Base-by-base conservation (phyloP, 2,797 vertebrate genomes). In the Siniperca undulata region DNA sequence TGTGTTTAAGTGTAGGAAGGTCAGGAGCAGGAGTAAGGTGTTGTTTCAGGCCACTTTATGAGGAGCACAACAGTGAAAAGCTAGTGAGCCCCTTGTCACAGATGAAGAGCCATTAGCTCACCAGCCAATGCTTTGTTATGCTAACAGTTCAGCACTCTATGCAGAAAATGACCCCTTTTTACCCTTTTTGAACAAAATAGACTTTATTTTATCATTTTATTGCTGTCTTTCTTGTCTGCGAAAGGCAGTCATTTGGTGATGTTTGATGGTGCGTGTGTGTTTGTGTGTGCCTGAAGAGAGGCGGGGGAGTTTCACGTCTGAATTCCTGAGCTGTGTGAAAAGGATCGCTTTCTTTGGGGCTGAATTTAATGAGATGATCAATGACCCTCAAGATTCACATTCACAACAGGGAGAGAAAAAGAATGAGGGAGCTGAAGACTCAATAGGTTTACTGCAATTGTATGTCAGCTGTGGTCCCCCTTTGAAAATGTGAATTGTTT, bases 201-300 rank as follows among this genome's bases (percentile, higher is more conserved):
- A 84, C 89, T 95, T 95, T 95, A 93, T 95, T 94, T 95, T 91
- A 92, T 90, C 92, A 93, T 95, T 95, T 95, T 95, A 94, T 95
- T 95, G 93, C 90, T 78, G 86, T 86, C 92, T 94, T 92, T 93
- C 90, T 93, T 93, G 90, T 92, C 85, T 81, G 86, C 58, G 78
- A 92, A 86, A 86, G 86, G 94, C 92, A 92, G 92, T 93, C 91
- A 91, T 94, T 93, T 92, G 93, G 90, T n/a, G 71, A 90, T 93
- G 93, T 94, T 93, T 93, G 92, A 93, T 93, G 92, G 93, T 84
- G 90, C 70, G 87, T 87, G 87, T 52, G 80, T 91, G 90, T 94
- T 92, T 93, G 93, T 94, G 91, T 91, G 89, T 24, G 83, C 85
- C 88, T 79, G 84, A 85, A 87, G 92, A 91, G 89, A 89, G 81